A percentile compares a stretch with the other conserved stretches of the same genome.
These are phyloP conservation scores for Lepidochitona cinerea DNA, from an alignment of 2,888 invertebrate genomes.

Conservation along the genomic window DNA sequence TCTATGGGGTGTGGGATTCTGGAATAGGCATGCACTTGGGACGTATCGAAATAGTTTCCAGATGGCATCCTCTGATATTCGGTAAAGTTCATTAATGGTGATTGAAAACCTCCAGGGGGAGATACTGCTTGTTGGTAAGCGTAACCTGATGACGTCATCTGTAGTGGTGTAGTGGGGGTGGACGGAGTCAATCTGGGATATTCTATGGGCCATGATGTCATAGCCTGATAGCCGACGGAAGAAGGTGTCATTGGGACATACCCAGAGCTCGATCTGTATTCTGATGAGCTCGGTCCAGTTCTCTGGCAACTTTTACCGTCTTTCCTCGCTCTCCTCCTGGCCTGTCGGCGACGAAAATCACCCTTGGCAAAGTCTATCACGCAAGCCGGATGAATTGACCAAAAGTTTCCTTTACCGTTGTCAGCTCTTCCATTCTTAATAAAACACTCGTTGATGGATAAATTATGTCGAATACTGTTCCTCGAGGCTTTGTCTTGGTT, in stretches of 20 bases:
- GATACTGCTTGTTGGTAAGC: too few species aligned
- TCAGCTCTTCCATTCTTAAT: constrained; percentile 63
- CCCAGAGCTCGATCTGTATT: constrained; percentile 31
- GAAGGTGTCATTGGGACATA: constrained; percentile 47
- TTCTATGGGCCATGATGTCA: too few species aligned
- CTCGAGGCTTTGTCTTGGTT: constrained; percentile 65
- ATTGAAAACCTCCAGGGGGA: too few species aligned
- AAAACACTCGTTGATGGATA: constrained; percentile 67
- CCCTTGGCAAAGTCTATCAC: constrained; percentile 96
- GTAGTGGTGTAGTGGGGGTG: too few species aligned
- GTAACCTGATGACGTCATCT: too few species aligned
- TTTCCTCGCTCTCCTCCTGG: constrained; percentile 85
- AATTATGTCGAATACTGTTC: constrained; percentile 67
- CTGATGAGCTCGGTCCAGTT: background rate
- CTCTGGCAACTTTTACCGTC: constrained; percentile 19
- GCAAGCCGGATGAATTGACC: constrained; percentile 98
- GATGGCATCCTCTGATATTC: too few species aligned
- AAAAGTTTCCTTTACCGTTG: constrained; percentile 98
- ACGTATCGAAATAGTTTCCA: too few species aligned
- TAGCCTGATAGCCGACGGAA: constrained; percentile 27
- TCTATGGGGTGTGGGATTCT: too few species aligned
- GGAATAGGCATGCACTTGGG: too few species aligned
- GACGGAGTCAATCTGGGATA: too few species aligned
- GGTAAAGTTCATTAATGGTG: too few species aligned
- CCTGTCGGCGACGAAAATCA: constrained; percentile 94